These are phyloP conservation scores for Teleiodes luculella DNA, from an alignment of 2,888 invertebrate genomes.

Conservation along the genomic window DNA sequence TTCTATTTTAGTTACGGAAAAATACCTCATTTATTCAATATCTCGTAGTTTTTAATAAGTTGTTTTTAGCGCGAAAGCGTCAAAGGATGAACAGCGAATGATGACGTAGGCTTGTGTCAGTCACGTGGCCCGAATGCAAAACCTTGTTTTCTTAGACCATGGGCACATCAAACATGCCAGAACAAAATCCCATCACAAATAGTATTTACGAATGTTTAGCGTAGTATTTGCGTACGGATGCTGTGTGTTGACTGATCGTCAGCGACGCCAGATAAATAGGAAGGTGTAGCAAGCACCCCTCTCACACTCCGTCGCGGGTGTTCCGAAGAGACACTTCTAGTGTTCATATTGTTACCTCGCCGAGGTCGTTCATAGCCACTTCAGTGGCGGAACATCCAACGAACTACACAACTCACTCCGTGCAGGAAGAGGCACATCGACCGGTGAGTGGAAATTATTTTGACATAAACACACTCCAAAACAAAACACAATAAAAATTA, in stretches of 20 bases:
- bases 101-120: no score
- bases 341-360: constrained; percentile 53
- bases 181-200: constrained; percentile 59
- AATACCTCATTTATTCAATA: no score
- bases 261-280: constrained; percentile 57
- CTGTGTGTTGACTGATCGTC: constrained; percentile 48
- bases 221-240: constrained; percentile 66
- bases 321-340: constrained; percentile 44
- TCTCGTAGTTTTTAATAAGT: no score
- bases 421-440: constrained; percentile 47
- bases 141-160: neutral
- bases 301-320: constrained; percentile 68
- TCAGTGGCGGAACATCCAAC: constrained; percentile 63
- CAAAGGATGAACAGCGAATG: no score
- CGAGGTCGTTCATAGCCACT: constrained; percentile 67
- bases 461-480: no score
- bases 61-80: no score
- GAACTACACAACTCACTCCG: constrained; percentile 18
- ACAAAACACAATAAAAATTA: no score
- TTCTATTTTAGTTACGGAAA: no score
- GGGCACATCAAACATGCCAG: constrained; percentile 22
- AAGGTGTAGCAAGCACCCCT: constrained; percentile 29
- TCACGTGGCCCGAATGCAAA: no score
- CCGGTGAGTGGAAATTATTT: constrained; percentile 47
- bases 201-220: constrained; percentile 59